A percentile compares a stretch with the other conserved stretches of the same genome.
These are phyloP conservation scores for Mimas tiliae DNA, from an alignment of 2,888 invertebrate genomes.

Conservation along the genomic window DNA sequence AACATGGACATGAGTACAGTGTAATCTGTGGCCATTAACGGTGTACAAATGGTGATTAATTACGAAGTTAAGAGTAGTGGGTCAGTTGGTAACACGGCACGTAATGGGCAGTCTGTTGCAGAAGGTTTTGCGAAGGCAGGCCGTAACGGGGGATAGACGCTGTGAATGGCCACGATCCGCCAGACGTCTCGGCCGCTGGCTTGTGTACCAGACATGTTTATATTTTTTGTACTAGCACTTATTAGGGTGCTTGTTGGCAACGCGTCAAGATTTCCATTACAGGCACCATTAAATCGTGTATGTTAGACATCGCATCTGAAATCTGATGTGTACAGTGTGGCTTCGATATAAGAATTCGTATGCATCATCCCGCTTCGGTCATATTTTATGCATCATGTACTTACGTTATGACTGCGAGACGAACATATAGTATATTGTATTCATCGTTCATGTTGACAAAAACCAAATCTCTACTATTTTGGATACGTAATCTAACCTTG, in stretches of 20 bases:
- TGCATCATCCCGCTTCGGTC: background rate
- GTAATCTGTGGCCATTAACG: constrained; percentile 46
- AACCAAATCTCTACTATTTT: background rate
- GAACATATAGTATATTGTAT: constrained; percentile 1
- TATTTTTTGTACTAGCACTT: constrained; percentile 31
- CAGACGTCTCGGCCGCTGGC: constrained; percentile 47
- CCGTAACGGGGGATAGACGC: constrained; percentile 45
- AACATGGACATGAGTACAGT: constrained; percentile 33
- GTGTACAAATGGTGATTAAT: constrained; percentile 51
- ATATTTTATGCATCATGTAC: constrained; percentile 14
- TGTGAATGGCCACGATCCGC: constrained; percentile 42
- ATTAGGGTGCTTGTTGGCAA: constrained; percentile 34
- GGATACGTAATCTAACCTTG: background rate
- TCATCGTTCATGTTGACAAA: background rate
- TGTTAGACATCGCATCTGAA: constrained; percentile 18
- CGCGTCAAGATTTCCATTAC: constrained; percentile 27
- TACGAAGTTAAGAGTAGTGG: constrained; percentile 45
- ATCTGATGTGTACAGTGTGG: constrained; percentile 3
- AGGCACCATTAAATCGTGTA: constrained; percentile 28
- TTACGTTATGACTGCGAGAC: background rate
- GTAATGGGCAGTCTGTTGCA: constrained; percentile 38
- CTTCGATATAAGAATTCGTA: constrained; percentile 11
- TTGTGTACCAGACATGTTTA: constrained; percentile 40
- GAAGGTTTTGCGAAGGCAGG: constrained; percentile 30
- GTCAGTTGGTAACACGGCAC: constrained; percentile 36